These are phyloP conservation scores for Pangasius krempfi DNA, from an alignment of 2,797 vertebrate species.

Conservation along the genomic window DNA sequence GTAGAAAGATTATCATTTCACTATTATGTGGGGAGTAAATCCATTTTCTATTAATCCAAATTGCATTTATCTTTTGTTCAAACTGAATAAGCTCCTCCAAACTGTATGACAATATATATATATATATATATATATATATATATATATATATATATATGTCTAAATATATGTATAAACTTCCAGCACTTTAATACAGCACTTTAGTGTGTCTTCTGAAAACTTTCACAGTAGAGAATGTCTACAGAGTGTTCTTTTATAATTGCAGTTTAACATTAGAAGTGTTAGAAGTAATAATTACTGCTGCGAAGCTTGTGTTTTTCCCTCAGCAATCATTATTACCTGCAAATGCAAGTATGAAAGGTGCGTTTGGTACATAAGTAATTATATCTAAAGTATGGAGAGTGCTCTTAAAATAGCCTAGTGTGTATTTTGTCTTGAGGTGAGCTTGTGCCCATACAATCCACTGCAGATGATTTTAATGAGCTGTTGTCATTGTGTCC, in stretches of 20 bases:
- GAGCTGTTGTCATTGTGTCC: constrained; percentile 42
- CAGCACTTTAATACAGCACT: constrained; percentile 7
- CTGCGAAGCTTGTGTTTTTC: constrained; percentile 49
- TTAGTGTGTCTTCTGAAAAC: constrained; percentile 16
- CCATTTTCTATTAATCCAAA: neutral
- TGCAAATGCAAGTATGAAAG: constrained; percentile 44
- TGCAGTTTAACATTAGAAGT: constrained; percentile 48
- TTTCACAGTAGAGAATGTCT: constrained; percentile 4
- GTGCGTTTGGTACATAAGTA: constrained; percentile 21
- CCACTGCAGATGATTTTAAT: constrained; percentile 44
- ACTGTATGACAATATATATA: neutral
- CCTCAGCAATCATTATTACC: constrained; percentile 49
- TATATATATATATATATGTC: neutral
- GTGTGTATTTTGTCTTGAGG: constrained; percentile 33
- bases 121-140: neutral
- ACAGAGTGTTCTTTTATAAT: constrained; percentile 47
- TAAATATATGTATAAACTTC: neutral
- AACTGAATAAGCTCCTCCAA: neutral
- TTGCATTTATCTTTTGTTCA: neutral
- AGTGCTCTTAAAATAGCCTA: constrained; percentile 42
- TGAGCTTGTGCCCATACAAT: constrained; percentile 22
- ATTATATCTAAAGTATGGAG: constrained; percentile 47
- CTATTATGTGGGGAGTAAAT: neutral
- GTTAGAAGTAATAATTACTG: constrained; percentile 53
- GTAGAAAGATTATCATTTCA: neutral